phyloP scores from a whole-genome alignment of 2,797 vertebrate genomes.

The Arctocebus calabarensis region DNA sequence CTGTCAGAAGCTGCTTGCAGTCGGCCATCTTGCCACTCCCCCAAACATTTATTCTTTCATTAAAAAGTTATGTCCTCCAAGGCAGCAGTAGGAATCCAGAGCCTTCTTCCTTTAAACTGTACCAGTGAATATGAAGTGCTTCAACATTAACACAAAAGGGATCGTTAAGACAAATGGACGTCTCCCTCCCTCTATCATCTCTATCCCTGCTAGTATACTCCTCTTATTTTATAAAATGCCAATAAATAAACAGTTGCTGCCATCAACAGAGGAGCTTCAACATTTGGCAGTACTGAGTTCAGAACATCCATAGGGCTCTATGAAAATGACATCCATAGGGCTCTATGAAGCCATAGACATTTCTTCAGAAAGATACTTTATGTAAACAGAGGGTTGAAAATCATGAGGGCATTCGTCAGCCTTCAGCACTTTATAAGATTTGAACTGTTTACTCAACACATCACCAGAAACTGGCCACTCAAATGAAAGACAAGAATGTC shows the following conservation, averaged over 20 bases:
- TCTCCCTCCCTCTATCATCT: neutral
- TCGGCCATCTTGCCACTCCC: too few species aligned
- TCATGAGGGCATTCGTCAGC: neutral
- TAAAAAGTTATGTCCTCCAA: slow-evolving; percentile 62
- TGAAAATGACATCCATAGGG: neutral
- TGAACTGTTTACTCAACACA: slow-evolving; percentile 89
- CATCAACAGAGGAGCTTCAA: slow-evolving; percentile 31
- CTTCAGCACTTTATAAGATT: slow-evolving; percentile 83
- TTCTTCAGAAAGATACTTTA: slow-evolving; percentile 8
- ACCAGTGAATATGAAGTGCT: neutral
- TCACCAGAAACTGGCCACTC: slow-evolving; percentile 93
- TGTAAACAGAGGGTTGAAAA: slow-evolving; percentile 4
- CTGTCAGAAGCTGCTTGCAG: too few species aligned
- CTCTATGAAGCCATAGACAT: neutral
- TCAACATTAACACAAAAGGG: neutral
- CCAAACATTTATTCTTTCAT: slow-evolving; percentile 70
- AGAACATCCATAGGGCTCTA: neutral
- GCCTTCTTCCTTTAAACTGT: neutral
- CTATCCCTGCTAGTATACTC: neutral
- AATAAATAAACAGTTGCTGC: slow-evolving; percentile 18
- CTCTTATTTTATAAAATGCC: slow-evolving; percentile 58
- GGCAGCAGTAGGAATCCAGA: slow-evolving; percentile 55
- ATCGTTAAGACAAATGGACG: slow-evolving; percentile 7
- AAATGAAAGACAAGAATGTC: slow-evolving; percentile 94
- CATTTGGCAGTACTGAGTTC: neutral